Evolutionary conservation across 2,888 invertebrate genomes (phyloP).

Genomic region (Abrostola triplasia): DNA sequence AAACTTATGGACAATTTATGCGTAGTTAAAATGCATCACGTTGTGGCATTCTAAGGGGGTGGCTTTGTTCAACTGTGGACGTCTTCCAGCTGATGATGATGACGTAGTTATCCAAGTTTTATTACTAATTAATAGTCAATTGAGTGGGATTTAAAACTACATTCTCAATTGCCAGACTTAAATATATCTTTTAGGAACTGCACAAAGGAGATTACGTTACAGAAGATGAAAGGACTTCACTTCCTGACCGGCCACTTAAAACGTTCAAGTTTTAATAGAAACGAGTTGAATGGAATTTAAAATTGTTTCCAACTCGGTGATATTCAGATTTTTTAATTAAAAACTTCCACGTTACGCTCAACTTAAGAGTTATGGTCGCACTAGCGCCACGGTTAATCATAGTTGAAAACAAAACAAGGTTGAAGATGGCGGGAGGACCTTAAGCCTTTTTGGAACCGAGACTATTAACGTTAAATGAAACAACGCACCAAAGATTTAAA

Average conservation of each 20-base stretch:
- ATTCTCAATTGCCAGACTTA: no score
- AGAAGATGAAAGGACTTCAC: slow-evolving; percentile 37
- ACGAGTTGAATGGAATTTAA: slow-evolving; percentile 40
- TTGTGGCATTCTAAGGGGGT: no score
- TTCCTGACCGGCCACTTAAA: slow-evolving; percentile 38
- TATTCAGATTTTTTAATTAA: slow-evolving; percentile 48
- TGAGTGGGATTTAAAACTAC: no score
- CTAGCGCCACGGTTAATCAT: neutral
- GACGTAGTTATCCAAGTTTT: no score
- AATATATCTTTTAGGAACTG: no score
- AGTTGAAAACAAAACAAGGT: neutral
- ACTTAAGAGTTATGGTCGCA: slow-evolving; percentile 20
- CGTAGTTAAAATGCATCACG: no score
- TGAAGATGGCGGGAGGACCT: neutral
- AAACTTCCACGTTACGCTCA: slow-evolving; percentile 32
- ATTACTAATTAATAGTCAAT: no score
- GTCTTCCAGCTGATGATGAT: no score
- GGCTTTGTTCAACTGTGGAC: no score
- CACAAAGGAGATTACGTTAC: slow-evolving; percentile 20
- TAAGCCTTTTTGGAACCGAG: neutral
- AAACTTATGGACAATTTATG: no score
- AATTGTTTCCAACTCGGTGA: slow-evolving; percentile 24
- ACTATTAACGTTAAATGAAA: no score
- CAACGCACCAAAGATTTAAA: no score
- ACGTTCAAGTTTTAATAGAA: slow-evolving; percentile 29